Evolutionary conservation across 1,140 invertebrate species (phyloP).

Genomic region (Anthonomus grandis): DNA sequence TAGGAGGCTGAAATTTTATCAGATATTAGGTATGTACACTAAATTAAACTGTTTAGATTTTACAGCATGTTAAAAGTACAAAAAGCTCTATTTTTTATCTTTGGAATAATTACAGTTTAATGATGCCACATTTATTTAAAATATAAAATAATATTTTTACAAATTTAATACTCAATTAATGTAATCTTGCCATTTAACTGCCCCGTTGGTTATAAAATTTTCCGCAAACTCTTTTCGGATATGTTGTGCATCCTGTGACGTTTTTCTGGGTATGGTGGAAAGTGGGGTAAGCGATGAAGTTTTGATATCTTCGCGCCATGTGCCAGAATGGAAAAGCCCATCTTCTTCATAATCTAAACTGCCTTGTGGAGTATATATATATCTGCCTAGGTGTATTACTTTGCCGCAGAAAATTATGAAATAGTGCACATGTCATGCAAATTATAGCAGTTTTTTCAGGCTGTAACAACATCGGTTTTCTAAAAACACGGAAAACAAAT

Average conservation of each 20-base stretch:
- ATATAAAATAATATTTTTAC: no score
- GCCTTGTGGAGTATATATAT: not conserved
- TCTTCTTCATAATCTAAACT: not conserved
- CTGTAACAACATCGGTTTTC: not conserved
- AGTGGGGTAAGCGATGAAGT: not conserved
- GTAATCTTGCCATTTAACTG: not conserved
- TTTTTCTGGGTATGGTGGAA: not conserved
- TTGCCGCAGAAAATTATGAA: not conserved
- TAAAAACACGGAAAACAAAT: not conserved
- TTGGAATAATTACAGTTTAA: no score
- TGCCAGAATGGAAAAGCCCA: not conserved
- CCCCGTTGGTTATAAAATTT: no score
- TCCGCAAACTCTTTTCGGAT: not conserved
- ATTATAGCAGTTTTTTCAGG: not conserved
- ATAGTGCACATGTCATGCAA: not conserved
- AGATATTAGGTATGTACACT: no score
- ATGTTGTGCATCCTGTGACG: not conserved
- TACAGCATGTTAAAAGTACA: no score
- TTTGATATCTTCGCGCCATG: not conserved
- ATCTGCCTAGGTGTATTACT: no score
- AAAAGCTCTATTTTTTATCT: no score
- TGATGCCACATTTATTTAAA: no score
- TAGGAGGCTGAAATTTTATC: no score
- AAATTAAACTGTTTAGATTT: no score
- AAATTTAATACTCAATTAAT: not conserved